A percentile compares a stretch with the other conserved stretches of the same genome.
phyloP scores from a whole-genome alignment of 2,113 vertebrate species.

The Paradoxurus hermaphroditus region DNA sequence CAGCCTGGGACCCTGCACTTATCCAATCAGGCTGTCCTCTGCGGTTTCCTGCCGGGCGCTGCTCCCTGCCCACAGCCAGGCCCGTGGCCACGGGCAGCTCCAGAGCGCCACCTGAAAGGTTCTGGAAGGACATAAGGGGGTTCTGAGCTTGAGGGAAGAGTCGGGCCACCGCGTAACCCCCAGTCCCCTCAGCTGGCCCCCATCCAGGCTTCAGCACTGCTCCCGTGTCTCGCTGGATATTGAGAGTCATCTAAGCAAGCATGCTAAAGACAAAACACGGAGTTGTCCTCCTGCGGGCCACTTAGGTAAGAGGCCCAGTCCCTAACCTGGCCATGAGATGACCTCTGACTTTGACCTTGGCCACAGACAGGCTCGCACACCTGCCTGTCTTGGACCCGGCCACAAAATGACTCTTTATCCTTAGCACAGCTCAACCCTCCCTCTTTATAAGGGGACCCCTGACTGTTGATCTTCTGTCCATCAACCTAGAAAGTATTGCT shows the following conservation, averaged over 20 bases:
- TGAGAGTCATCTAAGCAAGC: neutral
- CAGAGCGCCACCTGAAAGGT: constrained; percentile 15
- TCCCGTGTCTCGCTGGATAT: neutral
- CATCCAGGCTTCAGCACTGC: neutral
- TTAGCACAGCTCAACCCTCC: neutral
- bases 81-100: constrained; percentile 15
- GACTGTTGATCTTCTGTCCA: neutral
- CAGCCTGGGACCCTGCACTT: constrained; percentile 75
- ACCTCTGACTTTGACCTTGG: constrained; percentile 2
- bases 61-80: constrained; percentile 62
- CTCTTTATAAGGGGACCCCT: neutral
- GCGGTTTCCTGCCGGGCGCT: constrained; percentile 83
- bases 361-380: neutral
- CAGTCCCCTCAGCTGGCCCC: neutral
- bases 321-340: neutral
- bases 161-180: neutral
- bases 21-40: constrained; percentile 81
- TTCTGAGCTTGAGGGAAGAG: neutral
- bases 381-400: neutral
- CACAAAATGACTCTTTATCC: neutral
- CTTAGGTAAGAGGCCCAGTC: neutral
- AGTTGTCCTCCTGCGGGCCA: neutral
- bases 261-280: neutral
- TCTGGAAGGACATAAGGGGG: neutral
- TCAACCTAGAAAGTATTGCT: neutral